These are phyloP conservation scores for Urocitellus parryii DNA, from an alignment of 2,113 vertebrate species.

Conservation along the genomic window DNA sequence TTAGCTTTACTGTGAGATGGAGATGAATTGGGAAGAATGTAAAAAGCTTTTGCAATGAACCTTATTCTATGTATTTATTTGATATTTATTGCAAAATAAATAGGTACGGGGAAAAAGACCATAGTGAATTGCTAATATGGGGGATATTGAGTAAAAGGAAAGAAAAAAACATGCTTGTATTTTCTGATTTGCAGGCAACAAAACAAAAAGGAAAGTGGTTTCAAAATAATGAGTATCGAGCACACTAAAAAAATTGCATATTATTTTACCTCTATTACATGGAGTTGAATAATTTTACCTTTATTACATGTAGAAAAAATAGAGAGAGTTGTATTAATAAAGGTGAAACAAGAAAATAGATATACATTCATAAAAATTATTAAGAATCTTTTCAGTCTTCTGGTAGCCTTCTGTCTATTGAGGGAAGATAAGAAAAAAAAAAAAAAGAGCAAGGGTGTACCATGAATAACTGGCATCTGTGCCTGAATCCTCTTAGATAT, in stretches of 20 bases:
- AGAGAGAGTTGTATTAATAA: background rate
- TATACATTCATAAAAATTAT: background rate
- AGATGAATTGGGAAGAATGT: background rate
- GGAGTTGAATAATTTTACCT: no score
- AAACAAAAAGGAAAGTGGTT: background rate
- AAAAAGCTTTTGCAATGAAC: background rate
- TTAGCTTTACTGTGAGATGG: background rate
- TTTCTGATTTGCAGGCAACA: background rate
- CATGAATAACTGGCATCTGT: fast-evolving
- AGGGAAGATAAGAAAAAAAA: background rate
- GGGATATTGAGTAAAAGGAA: background rate
- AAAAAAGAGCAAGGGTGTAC: background rate
- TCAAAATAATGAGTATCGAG: background rate
- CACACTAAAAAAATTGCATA: background rate
- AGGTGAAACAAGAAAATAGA: background rate
- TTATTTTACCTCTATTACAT: no score
- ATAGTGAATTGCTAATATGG: background rate
- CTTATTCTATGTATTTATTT: background rate
- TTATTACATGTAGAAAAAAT: background rate
- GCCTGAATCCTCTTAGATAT: background rate
- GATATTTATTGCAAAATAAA: background rate
- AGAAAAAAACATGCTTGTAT: background rate
- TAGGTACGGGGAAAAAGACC: background rate
- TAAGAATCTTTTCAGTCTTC: background rate
- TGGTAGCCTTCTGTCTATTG: background rate